These are phyloP conservation scores for Microctonus brassicae DNA, from an alignment of 2,888 invertebrate genomes.

Conservation along the genomic window DNA sequence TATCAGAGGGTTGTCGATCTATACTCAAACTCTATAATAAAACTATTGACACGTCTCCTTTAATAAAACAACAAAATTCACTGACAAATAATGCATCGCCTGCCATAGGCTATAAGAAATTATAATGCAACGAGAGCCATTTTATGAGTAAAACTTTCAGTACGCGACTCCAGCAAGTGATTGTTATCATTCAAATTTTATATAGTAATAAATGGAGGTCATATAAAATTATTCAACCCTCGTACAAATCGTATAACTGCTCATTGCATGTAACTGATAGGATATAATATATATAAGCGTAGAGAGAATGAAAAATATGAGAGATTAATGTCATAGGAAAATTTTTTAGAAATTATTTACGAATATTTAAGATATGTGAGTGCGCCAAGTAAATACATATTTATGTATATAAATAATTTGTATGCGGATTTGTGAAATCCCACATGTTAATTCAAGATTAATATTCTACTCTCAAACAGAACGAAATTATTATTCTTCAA, in stretches of 20 bases:
- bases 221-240: conserved; percentile 35
- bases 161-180: conserved; percentile 41
- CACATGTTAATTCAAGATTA: background rate
- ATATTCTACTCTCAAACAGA: background rate
- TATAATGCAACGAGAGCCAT: no score
- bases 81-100: no score
- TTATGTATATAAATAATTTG: background rate
- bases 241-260: background rate
- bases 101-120: no score
- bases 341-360: background rate
- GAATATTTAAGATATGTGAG: conserved; percentile 7
- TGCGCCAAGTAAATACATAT: background rate
- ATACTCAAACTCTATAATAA: no score
- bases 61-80: no score
- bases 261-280: background rate
- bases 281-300: no score
- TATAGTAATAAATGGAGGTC: conserved; percentile 33
- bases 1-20: no score
- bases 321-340: background rate
- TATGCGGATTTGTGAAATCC: background rate
- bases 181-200: conserved; percentile 39
- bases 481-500: no score
- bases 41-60: no score
- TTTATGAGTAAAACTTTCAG: background rate
- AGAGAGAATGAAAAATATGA: background rate